These are phyloP conservation scores for Micrastur ruficollis DNA, from an alignment of 2,797 vertebrate species.

Conservation along the genomic window DNA sequence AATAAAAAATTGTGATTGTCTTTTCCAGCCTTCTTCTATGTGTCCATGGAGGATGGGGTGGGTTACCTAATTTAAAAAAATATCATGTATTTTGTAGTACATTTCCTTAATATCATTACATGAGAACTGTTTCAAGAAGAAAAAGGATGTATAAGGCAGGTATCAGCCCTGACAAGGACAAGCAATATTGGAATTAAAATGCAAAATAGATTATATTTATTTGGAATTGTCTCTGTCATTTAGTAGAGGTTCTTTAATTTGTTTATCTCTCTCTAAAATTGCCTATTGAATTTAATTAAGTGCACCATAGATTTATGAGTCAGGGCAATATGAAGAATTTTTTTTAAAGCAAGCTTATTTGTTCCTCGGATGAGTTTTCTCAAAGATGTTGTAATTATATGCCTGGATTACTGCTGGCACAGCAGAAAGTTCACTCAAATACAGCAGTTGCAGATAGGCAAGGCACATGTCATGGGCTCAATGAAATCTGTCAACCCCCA, in stretches of 20 bases:
- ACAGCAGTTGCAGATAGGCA: not conserved
- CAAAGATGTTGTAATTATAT: constrained; percentile 40
- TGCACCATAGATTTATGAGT: constrained; percentile 47
- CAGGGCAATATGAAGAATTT: constrained; percentile 1
- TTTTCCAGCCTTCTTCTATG: not conserved
- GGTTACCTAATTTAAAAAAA: not conserved
- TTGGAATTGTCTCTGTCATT: constrained; percentile 40
- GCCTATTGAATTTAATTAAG: constrained; percentile 63
- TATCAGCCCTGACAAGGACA: not conserved
- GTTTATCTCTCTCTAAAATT: constrained; percentile 52
- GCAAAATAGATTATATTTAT: constrained; percentile 42
- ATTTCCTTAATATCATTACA: not conserved
- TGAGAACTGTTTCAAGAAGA: not conserved
- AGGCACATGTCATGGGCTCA: not conserved
- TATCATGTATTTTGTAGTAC: not conserved
- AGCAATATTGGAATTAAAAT: constrained; percentile 31
- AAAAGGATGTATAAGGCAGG: not conserved
- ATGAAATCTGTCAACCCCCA: not conserved
- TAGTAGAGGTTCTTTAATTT: constrained; percentile 47
- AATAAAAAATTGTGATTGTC: not conserved
- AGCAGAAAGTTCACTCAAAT: constrained; percentile 26
- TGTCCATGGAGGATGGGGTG: not conserved
- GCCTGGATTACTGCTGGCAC: constrained; percentile 35
- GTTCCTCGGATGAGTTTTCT: constrained; percentile 26
- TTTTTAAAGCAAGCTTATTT: constrained; percentile 33